Conservation (phyloP, 2,888 invertebrate species). For the Craniophora ligustri region DNA sequence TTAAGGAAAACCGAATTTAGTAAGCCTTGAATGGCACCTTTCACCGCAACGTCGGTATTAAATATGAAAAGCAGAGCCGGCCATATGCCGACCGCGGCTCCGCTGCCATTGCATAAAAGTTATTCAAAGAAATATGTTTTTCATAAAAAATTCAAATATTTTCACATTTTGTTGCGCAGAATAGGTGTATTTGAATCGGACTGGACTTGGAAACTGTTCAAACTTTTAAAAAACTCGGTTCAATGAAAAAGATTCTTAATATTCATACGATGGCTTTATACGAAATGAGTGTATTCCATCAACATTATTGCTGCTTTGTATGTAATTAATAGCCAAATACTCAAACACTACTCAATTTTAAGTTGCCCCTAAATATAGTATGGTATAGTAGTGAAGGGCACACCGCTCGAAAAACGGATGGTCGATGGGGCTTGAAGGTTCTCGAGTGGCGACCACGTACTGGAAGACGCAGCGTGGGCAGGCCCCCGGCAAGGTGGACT, state of each 20-base stretch:
- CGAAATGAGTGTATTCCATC: too few relatives aligned
- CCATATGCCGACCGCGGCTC: conserved; percentile 55
- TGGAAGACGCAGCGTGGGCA: too few relatives aligned
- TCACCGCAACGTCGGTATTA: conserved; percentile 64
- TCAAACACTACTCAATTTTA: too few relatives aligned
- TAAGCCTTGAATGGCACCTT: conserved; percentile 56
- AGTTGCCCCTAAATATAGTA: too few relatives aligned
- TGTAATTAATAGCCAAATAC: too few relatives aligned
- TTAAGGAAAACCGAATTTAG: conserved; percentile 52
- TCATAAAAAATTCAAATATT: conserved; percentile 38
- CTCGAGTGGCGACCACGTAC: too few relatives aligned
- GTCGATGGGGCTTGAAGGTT: too few relatives aligned
- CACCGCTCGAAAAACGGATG: too few relatives aligned
- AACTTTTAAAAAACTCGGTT: conserved; percentile 37
- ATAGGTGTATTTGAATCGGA: conserved; percentile 34
- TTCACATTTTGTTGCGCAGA: conserved; percentile 33
- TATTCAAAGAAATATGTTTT: conserved; percentile 49
- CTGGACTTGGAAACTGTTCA: conserved; percentile 27
- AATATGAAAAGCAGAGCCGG: conserved; percentile 63
- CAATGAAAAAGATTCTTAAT: conserved; percentile 11
- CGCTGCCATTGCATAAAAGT: conserved; percentile 52
- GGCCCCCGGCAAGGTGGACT: too few relatives aligned
- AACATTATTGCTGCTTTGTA: neutral
- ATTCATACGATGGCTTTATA: too few relatives aligned
- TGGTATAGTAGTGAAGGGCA: too few relatives aligned